Conservation (phyloP, 2,113 vertebrate genomes). For the Anguilla japonica region DNA sequence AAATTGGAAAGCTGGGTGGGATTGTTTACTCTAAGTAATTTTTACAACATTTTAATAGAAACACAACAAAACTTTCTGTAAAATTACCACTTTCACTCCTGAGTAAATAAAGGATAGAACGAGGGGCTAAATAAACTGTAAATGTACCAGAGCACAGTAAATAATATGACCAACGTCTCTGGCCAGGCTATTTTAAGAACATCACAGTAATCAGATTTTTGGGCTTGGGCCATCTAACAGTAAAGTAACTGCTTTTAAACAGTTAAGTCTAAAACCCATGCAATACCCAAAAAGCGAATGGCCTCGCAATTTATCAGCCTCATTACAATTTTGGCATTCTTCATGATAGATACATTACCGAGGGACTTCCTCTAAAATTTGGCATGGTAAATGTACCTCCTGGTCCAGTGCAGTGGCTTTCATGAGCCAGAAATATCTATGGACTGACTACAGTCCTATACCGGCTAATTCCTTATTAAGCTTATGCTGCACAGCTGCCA, state of each 20-base stretch:
- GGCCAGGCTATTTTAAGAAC: constrained; percentile 30
- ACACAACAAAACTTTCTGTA: neutral
- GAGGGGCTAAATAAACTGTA: constrained; percentile 22
- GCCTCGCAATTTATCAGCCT: constrained; percentile 10
- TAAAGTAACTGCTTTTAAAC: constrained; percentile 18
- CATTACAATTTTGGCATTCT: neutral
- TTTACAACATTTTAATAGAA: neutral
- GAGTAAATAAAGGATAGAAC: constrained; percentile 7
- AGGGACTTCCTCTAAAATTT: neutral
- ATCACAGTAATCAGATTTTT: constrained; percentile 30
- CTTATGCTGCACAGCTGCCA: neutral
- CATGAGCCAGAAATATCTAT: neutral
- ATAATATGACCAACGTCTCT: constrained; percentile 16
- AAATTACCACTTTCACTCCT: neutral
- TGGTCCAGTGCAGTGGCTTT: neutral
- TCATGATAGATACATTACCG: neutral
- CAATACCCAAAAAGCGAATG: neutral
- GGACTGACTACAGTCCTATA: neutral
- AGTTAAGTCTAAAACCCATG: constrained; percentile 15
- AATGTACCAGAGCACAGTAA: constrained; percentile 21
- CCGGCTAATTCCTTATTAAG: neutral
- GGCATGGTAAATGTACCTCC: neutral
- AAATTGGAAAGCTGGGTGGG: neutral
- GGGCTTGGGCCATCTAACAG: neutral
- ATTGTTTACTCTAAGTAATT: neutral